Conservation (phyloP, 2,113 vertebrate species). For the Scomber japonicus region DNA sequence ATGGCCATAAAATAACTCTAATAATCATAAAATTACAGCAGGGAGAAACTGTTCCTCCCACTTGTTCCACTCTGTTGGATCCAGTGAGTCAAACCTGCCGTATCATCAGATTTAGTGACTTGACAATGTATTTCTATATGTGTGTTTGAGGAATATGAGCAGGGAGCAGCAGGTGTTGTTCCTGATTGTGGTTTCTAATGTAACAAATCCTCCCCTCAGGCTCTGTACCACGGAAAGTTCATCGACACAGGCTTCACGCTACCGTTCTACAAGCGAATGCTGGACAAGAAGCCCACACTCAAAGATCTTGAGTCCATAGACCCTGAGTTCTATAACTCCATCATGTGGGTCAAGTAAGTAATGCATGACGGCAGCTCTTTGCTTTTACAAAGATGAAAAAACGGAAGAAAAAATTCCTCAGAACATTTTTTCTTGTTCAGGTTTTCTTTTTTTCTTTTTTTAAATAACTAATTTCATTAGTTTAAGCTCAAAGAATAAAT, state of each 20-base stretch:
- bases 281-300: constrained; percentile 96
- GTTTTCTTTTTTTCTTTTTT: too few relatives aligned
- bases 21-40: not conserved
- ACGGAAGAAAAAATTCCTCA: not conserved
- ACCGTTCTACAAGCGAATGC: constrained; percentile 98
- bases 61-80: not conserved
- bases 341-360: constrained; percentile 98
- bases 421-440: not conserved
- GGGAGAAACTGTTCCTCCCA: not conserved
- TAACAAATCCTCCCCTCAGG: constrained; percentile 79
- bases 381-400: not conserved
- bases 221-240: constrained; percentile 97
- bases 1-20: constrained; percentile 25
- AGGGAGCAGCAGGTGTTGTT: not conserved
- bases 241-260: constrained; percentile 98
- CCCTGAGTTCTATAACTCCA: constrained; percentile 98
- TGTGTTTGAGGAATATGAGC: not conserved
- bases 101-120: not conserved
- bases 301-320: constrained; percentile 99
- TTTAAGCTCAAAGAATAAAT: too few relatives aligned
- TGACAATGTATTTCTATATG: not conserved
- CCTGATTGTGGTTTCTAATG: constrained; percentile 17
- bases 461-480: too few relatives aligned
- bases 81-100: not conserved
- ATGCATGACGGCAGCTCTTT: not conserved